A percentile compares a stretch with the other conserved stretches of the same genome.
Evolutionary conservation across 2,888 invertebrate species (phyloP).

Genomic region (Brachypalpus laphriformis): DNA sequence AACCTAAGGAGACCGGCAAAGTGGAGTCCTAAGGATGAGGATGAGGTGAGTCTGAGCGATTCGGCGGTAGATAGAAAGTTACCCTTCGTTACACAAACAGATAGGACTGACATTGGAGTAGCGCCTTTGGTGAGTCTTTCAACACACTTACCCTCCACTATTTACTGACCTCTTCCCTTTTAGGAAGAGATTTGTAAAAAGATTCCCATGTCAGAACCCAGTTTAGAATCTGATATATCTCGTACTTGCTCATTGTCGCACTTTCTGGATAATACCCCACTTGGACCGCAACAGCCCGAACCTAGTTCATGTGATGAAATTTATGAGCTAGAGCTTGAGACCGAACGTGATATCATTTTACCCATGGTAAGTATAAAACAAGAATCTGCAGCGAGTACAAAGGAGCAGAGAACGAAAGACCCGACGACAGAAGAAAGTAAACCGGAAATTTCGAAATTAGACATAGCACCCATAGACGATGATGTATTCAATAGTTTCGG

Average conservation of each 20-base stretch:
- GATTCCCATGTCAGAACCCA: conserved; percentile 38
- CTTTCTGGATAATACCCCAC: conserved; percentile 53
- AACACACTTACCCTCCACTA: neutral
- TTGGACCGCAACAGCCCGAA: conserved; percentile 25
- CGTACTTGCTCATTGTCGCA: conserved; percentile 37
- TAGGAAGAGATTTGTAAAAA: conserved; percentile 39
- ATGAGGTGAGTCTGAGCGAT: neutral
- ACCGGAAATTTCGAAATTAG: conserved; percentile 39
- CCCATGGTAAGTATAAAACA: conserved; percentile 55
- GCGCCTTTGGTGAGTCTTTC: conserved; percentile 22
- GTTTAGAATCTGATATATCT: conserved; percentile 52
- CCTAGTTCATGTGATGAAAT: conserved; percentile 39
- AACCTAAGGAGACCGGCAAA: conserved; percentile 41
- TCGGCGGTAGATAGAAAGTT: neutral
- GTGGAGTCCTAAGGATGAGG: neutral
- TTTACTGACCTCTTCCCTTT: neutral
- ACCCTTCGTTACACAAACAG: conserved; percentile 8
- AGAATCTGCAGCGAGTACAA: conserved; percentile 28
- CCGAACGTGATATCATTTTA: conserved; percentile 51
- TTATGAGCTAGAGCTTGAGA: conserved; percentile 39
- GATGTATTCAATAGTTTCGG: conserved; percentile 70
- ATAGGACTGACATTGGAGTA: conserved; percentile 41
- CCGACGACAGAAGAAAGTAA: conserved; percentile 11
- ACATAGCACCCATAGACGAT: conserved; percentile 52
- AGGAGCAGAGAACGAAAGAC: neutral